These are phyloP conservation scores for Microplitis deprimator DNA, from an alignment of 2,888 invertebrate species.

Conservation along the genomic window DNA sequence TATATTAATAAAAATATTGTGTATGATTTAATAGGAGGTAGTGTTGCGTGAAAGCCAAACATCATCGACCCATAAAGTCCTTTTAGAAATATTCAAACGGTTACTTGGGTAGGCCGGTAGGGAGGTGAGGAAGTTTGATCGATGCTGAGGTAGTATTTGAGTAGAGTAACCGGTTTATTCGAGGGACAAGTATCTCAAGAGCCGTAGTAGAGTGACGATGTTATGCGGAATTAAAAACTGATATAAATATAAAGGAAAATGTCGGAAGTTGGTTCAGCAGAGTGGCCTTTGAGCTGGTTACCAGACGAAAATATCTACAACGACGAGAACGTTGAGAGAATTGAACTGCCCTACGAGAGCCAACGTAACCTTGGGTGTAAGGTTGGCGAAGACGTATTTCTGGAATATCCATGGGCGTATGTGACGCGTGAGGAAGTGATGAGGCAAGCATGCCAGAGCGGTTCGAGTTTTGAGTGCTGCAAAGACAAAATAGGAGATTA, in stretches of 20 bases:
- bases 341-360: slow-evolving; percentile 54
- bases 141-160: slow-evolving; percentile 3
- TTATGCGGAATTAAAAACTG: not conserved
- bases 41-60: not conserved
- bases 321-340: slow-evolving; percentile 56
- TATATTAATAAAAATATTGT: not conserved
- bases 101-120: not conserved
- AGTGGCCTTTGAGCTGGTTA: slow-evolving; percentile 53
- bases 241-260: not conserved
- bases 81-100: not conserved
- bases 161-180: slow-evolving; percentile 20
- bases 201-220: not conserved
- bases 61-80: not conserved
- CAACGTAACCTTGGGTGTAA: slow-evolving; percentile 60
- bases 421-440: slow-evolving; percentile 52
- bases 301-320: slow-evolving; percentile 59
- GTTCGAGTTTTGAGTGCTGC: slow-evolving; percentile 53
- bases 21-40: not conserved
- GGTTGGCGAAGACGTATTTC: slow-evolving; percentile 62
- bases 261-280: too few relatives aligned
- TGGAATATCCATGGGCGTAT: slow-evolving; percentile 67
- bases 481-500: slow-evolving; percentile 53
- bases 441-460: slow-evolving; percentile 43
- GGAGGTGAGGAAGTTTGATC: slow-evolving; percentile 31
- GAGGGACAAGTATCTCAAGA: not conserved